phyloP scores from a whole-genome alignment of 2,888 invertebrate species.

The Drosophila vallismaia region DNA sequence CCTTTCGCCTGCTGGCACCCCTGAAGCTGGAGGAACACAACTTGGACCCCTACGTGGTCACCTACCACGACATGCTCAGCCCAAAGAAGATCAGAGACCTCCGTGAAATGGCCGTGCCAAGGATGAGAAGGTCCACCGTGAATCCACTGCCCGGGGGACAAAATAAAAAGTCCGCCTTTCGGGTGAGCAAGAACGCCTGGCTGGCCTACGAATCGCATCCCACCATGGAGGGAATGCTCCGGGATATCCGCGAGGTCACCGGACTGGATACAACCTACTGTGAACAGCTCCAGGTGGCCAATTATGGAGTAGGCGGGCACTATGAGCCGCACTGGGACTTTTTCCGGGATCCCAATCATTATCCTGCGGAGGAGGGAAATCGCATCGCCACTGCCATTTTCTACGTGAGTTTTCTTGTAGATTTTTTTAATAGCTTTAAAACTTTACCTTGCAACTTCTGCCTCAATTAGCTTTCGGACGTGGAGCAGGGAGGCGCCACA shows the following conservation, averaged over 20 bases:
- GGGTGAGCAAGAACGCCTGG: slow-evolving; percentile 88
- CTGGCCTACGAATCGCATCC: slow-evolving; percentile 77
- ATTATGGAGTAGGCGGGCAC: slow-evolving; percentile 99
- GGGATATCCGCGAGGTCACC: slow-evolving; percentile 89
- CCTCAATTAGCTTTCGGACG: slow-evolving; percentile 93
- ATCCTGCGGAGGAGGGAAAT: slow-evolving; percentile 92
- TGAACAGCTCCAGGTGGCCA: slow-evolving; percentile 98
- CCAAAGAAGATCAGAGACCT: slow-evolving; percentile 85
- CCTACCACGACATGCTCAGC: slow-evolving; percentile 86
- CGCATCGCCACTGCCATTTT: slow-evolving; percentile 98
- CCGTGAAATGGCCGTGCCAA: slow-evolving; percentile 84
- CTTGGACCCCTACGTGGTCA: slow-evolving; percentile 85
- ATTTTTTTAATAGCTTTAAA: slow-evolving; percentile 55
- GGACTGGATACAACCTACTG: slow-evolving; percentile 86
- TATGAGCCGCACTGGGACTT: slow-evolving; percentile 99
- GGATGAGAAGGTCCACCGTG: slow-evolving; percentile 85
- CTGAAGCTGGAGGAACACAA: slow-evolving; percentile 85
- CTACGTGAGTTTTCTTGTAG: slow-evolving; percentile 89
- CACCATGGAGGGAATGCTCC: slow-evolving; percentile 84
- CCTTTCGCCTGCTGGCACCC: slow-evolving; percentile 74
- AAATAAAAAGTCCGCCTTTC: slow-evolving; percentile 89
- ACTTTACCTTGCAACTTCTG: not conserved
- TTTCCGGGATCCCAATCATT: slow-evolving; percentile 88
- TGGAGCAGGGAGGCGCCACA: slow-evolving; percentile 97
- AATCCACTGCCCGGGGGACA: slow-evolving; percentile 92